Percentiles rank a stretch among this genome's conserved stretches.
These are phyloP conservation scores for Coluber constrictor DNA, from an alignment of 2,797 vertebrate species.

Conservation along the genomic window DNA sequence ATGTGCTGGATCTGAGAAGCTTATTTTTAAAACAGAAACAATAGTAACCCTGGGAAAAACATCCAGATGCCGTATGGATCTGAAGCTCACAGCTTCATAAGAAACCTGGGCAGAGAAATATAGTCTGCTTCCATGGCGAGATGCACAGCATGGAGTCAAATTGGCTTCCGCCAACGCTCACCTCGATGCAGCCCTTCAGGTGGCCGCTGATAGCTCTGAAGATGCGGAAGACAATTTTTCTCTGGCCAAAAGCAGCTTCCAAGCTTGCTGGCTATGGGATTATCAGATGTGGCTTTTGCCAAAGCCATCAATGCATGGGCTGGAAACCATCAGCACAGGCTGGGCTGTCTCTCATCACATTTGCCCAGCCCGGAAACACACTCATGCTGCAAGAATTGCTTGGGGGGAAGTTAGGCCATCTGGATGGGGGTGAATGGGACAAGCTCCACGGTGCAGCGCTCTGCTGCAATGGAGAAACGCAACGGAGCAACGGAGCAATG, in stretches of 20 bases:
- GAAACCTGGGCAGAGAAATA: too few relatives aligned
- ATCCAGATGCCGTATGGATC: background rate
- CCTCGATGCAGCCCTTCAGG: background rate
- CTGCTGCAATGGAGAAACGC: too few relatives aligned
- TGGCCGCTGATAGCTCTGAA: background rate
- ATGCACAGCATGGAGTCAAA: background rate
- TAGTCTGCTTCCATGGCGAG: background rate
- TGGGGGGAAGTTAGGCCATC: too few relatives aligned
- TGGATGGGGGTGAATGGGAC: too few relatives aligned
- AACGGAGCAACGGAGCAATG: too few relatives aligned
- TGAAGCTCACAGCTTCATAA: background rate
- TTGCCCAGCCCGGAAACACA: too few relatives aligned
- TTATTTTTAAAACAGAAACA: background rate
- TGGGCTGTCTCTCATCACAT: too few relatives aligned
- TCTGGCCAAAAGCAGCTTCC: background rate
- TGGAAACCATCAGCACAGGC: too few relatives aligned
- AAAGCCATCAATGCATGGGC: background rate
- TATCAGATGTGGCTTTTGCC: background rate
- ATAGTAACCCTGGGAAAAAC: background rate
- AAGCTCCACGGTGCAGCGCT: too few relatives aligned
- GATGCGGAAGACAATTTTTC: background rate
- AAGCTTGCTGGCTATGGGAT: too few relatives aligned
- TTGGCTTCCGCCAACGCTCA: background rate
- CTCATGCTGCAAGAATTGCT: too few relatives aligned
- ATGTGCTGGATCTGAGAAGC: background rate